Percentiles rank a stretch among this genome's conserved stretches.
phyloP scores from a whole-genome alignment of 2,888 invertebrate genomes.

The Hermaeophaga mercurialis region DNA sequence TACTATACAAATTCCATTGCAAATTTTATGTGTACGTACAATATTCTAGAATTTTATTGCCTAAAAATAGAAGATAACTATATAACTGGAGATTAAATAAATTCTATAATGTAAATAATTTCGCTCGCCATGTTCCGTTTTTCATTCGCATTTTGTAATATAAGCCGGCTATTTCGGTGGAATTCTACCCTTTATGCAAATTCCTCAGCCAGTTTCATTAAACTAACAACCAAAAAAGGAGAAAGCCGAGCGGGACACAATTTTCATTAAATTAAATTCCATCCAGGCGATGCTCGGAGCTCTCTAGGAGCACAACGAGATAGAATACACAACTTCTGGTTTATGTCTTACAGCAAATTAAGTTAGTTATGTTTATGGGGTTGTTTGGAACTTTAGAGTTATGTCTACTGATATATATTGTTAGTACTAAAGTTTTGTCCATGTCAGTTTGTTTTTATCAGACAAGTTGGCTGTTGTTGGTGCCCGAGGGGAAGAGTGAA shows the following conservation, averaged over 20 bases:
- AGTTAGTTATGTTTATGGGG: constrained; percentile 53
- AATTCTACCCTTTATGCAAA: constrained; percentile 9
- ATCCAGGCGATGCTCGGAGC: constrained; percentile 9
- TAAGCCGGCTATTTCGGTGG: background rate
- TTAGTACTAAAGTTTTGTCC: constrained; percentile 47
- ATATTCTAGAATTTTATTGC: no score
- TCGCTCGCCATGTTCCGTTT: no score
- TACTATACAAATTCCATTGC: no score
- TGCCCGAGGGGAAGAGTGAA: no score
- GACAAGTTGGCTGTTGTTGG: no score
- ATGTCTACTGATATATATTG: constrained; percentile 48
- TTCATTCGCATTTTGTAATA: background rate
- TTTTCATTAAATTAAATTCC: constrained; percentile 43
- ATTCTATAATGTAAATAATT: no score
- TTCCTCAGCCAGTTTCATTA: constrained; percentile 6
- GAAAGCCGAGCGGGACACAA: constrained; percentile 15
- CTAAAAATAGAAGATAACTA: no score
- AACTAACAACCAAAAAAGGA: constrained; percentile 15
- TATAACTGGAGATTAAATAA: no score
- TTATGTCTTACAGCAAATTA: constrained; percentile 53
- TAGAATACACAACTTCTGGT: constrained; percentile 45
- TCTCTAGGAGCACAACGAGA: constrained; percentile 22
- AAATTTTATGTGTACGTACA: no score
- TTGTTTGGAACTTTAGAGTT: constrained; percentile 52
- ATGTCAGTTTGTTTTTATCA: constrained; percentile 46